A percentile compares a stretch with the other conserved stretches of the same genome.
Evolutionary conservation across 2,797 vertebrate species (phyloP).

Genomic region (Darevskia mixta): DNA sequence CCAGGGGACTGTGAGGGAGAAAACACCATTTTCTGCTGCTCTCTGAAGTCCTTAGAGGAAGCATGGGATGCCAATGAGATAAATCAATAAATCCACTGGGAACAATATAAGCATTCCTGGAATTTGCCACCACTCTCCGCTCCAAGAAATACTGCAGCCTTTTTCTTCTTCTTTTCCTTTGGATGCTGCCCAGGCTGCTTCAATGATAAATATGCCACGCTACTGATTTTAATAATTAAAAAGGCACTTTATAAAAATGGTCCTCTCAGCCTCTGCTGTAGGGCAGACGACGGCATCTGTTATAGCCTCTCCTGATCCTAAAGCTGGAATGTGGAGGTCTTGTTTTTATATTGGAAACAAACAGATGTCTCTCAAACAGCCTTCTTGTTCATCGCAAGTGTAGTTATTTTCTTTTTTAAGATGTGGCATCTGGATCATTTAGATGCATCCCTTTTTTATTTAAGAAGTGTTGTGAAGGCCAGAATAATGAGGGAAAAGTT

Average conservation of each 20-base stretch:
- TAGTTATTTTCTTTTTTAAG: constrained; percentile 46
- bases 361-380: constrained; percentile 63
- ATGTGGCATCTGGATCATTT: constrained; percentile 50
- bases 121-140: neutral
- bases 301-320: constrained; percentile 60
- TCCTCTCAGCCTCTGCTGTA: constrained; percentile 11
- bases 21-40: neutral
- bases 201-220: constrained; percentile 51
- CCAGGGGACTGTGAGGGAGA: neutral
- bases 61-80: neutral
- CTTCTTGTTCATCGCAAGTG: constrained; percentile 48
- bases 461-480: neutral
- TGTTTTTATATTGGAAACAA: constrained; percentile 62
- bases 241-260: constrained; percentile 53
- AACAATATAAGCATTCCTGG: neutral
- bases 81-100: neutral
- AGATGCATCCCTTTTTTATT: constrained; percentile 2
- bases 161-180: neutral
- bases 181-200: constrained; percentile 32
- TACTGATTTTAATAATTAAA: constrained; percentile 76
- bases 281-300: constrained; percentile 51
- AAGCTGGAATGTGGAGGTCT: constrained; percentile 59
- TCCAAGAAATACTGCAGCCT: neutral
- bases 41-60: neutral
- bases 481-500: neutral